phyloP scores from a whole-genome alignment of 2,113 vertebrate species.

The Paradoxurus hermaphroditus region DNA sequence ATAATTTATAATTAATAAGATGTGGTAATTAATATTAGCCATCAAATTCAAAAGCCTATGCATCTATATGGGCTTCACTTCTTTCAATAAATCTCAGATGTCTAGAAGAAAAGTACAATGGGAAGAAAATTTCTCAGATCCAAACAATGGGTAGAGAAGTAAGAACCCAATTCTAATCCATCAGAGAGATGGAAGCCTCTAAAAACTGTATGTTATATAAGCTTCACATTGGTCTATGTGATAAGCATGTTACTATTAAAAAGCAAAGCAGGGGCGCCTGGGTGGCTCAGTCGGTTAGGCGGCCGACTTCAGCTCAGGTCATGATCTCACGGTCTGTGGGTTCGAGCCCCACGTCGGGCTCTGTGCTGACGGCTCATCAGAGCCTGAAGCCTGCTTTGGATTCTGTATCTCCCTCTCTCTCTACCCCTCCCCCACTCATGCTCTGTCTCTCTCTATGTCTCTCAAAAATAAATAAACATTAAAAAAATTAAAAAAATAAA shows the following conservation, averaged over 20 bases:
- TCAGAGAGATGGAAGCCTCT: background rate
- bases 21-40: background rate
- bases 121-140: background rate
- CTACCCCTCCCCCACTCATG: no score
- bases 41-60: constrained; percentile 12
- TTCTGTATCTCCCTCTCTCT: no score
- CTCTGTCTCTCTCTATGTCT: no score
- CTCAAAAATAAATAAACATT: no score
- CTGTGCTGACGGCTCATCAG: no score
- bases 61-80: background rate
- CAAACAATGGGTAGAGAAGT: background rate
- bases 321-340: no score
- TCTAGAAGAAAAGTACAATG: background rate
- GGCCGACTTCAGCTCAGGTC: no score
- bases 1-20: background rate
- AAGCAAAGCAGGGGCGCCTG: background rate
- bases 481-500: no score
- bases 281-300: no score
- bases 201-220: background rate
- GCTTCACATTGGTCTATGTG: background rate
- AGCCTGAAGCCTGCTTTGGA: no score
- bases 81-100: background rate
- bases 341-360: no score
- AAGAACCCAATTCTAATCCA: background rate
- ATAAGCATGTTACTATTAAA: background rate